Evolutionary conservation across 2,113 vertebrate genomes (phyloP).

Genomic region (Nicator chloris): DNA sequence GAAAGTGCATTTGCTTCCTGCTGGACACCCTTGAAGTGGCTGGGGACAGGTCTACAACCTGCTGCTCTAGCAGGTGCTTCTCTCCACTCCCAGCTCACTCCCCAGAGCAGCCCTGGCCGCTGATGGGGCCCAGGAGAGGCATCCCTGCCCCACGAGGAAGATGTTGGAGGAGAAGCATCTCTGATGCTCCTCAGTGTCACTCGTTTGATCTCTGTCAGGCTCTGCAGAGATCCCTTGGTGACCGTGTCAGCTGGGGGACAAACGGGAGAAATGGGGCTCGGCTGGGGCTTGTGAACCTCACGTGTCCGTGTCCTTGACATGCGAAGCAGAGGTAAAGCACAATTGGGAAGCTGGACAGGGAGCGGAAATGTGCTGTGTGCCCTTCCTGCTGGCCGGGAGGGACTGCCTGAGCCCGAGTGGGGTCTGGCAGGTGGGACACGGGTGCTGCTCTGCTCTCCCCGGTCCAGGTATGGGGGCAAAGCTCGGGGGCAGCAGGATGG

Average conservation of each 20-base stretch:
- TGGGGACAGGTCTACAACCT: not conserved
- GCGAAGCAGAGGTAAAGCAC: not conserved
- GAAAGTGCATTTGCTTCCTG: fast-evolving
- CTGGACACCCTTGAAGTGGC: not conserved
- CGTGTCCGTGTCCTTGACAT: not conserved
- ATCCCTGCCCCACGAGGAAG: not conserved
- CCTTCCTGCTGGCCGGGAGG: not conserved
- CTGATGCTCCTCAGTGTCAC: not conserved
- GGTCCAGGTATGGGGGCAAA: not conserved
- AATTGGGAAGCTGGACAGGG: not conserved
- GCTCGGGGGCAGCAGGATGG: not conserved
- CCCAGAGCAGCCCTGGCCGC: not conserved
- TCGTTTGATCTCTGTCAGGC: not conserved
- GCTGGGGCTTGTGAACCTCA: not conserved
- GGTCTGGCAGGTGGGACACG: fast-evolving
- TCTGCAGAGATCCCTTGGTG: not conserved
- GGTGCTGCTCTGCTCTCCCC: fast-evolving
- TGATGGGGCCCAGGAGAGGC: not conserved
- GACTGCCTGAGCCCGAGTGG: not conserved
- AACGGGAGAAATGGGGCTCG: fast-evolving
- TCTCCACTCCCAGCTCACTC: not conserved
- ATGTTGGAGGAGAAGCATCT: not conserved
- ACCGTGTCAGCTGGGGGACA: fast-evolving
- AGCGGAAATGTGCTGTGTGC: not conserved
- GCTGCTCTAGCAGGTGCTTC: not conserved